phyloP scores from a whole-genome alignment of 2,797 vertebrate species.

The Oreochromis grahami region DNA sequence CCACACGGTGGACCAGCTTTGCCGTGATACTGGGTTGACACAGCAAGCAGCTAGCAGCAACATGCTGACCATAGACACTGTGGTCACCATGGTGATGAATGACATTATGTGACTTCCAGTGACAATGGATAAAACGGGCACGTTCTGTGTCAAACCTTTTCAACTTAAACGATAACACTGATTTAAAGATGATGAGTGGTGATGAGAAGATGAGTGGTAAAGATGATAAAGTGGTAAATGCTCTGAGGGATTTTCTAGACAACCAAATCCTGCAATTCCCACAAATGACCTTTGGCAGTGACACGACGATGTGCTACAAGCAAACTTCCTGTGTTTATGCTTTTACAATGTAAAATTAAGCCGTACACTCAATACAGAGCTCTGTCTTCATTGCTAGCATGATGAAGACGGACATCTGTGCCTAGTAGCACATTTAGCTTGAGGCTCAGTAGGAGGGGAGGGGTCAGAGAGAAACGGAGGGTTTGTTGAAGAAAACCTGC shows the following conservation, averaged over 20 bases:
- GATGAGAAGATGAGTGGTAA: too few species aligned
- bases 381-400: background rate
- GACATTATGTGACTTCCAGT: background rate
- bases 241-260: background rate
- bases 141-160: background rate
- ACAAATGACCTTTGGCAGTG: background rate
- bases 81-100: background rate
- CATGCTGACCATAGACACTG: background rate
- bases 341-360: background rate
- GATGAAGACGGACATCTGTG: background rate
- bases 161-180: background rate
- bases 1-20: background rate
- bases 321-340: background rate
- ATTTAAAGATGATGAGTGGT: background rate
- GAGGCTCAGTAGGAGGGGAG: background rate
- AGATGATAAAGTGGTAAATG: background rate
- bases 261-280: background rate
- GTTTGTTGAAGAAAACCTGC: background rate
- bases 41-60: background rate
- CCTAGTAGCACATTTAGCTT: background rate
- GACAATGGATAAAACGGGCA: background rate
- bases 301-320: accelerated
- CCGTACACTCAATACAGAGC: background rate
- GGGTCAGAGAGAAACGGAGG: background rate
- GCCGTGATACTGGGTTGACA: background rate